Conservation (phyloP, 2,888 invertebrate genomes). For the Nephrocerus scutellatus region DNA sequence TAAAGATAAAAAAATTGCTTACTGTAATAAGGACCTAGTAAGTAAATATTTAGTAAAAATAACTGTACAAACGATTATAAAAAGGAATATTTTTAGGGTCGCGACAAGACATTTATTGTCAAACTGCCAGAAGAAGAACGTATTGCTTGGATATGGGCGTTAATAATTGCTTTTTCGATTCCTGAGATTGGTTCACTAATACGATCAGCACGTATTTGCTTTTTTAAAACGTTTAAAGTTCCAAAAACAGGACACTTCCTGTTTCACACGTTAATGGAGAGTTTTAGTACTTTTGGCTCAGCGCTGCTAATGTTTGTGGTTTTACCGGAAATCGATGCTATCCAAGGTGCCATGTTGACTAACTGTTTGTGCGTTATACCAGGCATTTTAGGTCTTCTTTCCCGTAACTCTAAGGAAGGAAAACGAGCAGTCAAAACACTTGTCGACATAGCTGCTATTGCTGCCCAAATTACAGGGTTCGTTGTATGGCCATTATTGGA, state of each 20-base stretch:
- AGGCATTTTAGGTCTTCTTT: constrained; percentile 61
- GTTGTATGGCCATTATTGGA: constrained; percentile 86
- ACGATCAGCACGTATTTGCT: constrained; percentile 76
- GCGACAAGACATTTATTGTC: constrained; percentile 78
- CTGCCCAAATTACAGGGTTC: constrained; percentile 84
- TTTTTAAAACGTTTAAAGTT: constrained; percentile 79
- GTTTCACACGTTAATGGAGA: constrained; percentile 73
- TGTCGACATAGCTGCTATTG: constrained; percentile 77
- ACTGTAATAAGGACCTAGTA: constrained; percentile 83
- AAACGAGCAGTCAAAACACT: constrained; percentile 70
- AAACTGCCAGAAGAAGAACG: constrained; percentile 77
- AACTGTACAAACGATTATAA: neutral
- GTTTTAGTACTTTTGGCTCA: constrained; percentile 79
- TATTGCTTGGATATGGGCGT: constrained; percentile 88
- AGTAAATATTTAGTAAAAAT: constrained; percentile 35
- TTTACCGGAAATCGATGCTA: constrained; percentile 85
- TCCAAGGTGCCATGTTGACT: constrained; percentile 92
- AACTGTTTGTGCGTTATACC: constrained; percentile 93
- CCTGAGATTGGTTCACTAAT: constrained; percentile 85
- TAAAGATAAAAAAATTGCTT: constrained; percentile 66
- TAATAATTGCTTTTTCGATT: constrained; percentile 77
- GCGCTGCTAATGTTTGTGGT: constrained; percentile 81
- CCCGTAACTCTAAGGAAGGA: constrained; percentile 74
- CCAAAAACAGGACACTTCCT: constrained; percentile 51
- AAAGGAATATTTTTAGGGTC: constrained; percentile 54